Conservation (phyloP, 2,113 vertebrate genomes). For the Cnemophilus loriae region DNA sequence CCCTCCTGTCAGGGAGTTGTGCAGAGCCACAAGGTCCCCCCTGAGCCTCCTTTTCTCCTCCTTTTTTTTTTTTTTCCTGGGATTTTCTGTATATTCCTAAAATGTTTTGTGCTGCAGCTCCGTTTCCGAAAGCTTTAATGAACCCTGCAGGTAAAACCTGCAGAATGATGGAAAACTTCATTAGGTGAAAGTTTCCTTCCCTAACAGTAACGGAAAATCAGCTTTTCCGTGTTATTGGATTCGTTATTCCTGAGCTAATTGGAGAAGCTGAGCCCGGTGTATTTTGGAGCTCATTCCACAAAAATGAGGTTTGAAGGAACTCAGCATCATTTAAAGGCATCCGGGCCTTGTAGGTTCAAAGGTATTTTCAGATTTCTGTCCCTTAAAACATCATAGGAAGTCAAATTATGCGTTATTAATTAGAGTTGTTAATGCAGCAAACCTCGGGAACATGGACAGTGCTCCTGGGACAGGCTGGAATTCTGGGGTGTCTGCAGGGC, state of each 20-base stretch:
- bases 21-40: neutral
- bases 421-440: neutral
- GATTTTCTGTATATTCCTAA: neutral
- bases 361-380: neutral
- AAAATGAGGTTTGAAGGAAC: neutral
- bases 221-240: neutral
- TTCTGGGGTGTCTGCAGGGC: neutral
- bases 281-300: neutral
- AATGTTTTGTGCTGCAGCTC: neutral
- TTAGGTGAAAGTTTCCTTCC: neutral
- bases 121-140: neutral
- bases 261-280: neutral
- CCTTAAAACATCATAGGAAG: fast-evolving
- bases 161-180: slow-evolving; percentile 10
- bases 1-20: neutral
- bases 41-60: neutral
- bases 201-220: neutral
- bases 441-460: fast-evolving
- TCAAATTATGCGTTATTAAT: neutral
- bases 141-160: neutral
- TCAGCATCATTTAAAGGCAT: fast-evolving
- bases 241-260: neutral
- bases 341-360: neutral
- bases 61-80: neutral
- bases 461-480: neutral